Evolutionary conservation across 2,888 invertebrate genomes (phyloP).

Genomic region (Synanthedon myopaeformis): DNA sequence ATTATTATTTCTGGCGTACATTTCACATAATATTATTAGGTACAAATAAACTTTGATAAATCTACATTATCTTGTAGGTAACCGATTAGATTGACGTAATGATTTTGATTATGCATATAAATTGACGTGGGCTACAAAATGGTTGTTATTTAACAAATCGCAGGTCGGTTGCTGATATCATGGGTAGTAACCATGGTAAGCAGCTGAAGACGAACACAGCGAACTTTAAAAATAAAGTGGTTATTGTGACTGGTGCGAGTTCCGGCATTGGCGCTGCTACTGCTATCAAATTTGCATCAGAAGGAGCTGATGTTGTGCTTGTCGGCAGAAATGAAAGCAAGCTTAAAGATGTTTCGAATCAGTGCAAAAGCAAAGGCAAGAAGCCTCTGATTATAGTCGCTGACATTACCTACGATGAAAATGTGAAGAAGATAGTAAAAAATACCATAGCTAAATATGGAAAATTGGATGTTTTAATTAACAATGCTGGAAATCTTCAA

Average conservation of each 20-base stretch:
- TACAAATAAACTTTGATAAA: too few relatives aligned
- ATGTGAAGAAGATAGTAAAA: conserved; percentile 14
- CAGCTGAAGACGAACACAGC: too few relatives aligned
- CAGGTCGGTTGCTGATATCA: too few relatives aligned
- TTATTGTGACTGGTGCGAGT: conserved; percentile 17
- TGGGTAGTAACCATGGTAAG: too few relatives aligned
- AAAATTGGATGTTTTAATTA: conserved; percentile 20
- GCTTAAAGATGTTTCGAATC: conserved; percentile 9
- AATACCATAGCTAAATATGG: conserved; percentile 14
- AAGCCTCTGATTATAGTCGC: conserved; percentile 13
- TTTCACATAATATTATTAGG: too few relatives aligned
- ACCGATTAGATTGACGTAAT: too few relatives aligned
- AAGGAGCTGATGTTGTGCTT: conserved; percentile 12
- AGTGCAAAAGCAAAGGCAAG: conserved; percentile 5
- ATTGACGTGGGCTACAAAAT: too few relatives aligned
- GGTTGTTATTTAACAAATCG: too few relatives aligned
- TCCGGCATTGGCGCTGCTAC: conserved; percentile 18
- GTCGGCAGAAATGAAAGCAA: conserved; percentile 15
- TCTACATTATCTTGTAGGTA: too few relatives aligned
- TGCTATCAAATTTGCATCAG: conserved; percentile 12
- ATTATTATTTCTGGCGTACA: too few relatives aligned
- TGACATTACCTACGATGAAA: conserved; percentile 19
- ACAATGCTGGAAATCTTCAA: conserved; percentile 19
- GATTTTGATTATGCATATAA: too few relatives aligned
- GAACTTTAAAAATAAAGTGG: conserved; percentile 10